These are phyloP conservation scores for Dendropsophus ebraccatus DNA, from an alignment of 2,113 vertebrate species.

Conservation along the genomic window DNA sequence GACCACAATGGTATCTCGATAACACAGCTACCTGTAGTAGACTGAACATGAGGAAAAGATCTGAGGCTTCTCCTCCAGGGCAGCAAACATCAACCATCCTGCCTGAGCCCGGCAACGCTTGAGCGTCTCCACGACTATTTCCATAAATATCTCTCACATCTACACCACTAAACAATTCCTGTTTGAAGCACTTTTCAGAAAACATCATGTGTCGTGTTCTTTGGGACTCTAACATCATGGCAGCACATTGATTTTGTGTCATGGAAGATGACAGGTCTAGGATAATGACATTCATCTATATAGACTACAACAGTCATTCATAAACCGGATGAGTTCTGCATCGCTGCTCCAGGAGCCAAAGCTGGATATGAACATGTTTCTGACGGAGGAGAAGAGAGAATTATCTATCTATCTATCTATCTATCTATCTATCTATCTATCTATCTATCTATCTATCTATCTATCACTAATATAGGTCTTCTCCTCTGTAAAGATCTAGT, in stretches of 20 bases:
- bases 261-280: conserved; percentile 5
- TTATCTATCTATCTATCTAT: conserved; percentile 4
- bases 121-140: background rate
- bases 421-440: background rate
- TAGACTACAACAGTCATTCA: conserved; percentile 4
- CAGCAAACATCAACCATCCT: background rate
- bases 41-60: background rate
- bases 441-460: background rate
- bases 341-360: background rate
- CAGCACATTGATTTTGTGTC: conserved; percentile 53
- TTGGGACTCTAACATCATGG: conserved; percentile 36
- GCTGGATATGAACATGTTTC: too few relatives aligned
- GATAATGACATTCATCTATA: conserved; percentile 40
- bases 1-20: background rate
- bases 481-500: background rate
- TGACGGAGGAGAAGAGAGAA: background rate
- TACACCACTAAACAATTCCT: background rate
- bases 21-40: too few relatives aligned
- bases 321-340: conserved; percentile 31
- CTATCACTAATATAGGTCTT: background rate
- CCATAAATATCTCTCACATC: background rate
- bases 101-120: background rate
- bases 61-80: background rate
- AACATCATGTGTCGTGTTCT: conserved; percentile 48
- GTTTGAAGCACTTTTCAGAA: conserved; percentile 14